A percentile compares a stretch with the other conserved stretches of the same genome.
Evolutionary conservation across 2,888 invertebrate genomes (phyloP).

Genomic region (Andricus curvator): DNA sequence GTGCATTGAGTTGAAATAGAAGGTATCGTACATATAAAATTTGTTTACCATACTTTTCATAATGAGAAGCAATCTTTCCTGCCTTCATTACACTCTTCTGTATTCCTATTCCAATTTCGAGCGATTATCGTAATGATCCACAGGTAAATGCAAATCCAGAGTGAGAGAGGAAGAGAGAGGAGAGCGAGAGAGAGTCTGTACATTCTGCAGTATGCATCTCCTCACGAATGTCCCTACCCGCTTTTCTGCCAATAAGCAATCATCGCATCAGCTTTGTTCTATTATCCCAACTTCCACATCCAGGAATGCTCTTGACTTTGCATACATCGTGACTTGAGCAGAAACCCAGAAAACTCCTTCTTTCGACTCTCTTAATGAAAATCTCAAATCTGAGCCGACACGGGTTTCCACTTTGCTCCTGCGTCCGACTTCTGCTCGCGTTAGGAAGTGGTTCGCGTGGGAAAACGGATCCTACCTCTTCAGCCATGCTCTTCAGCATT

Average conservation of each 20-base stretch:
- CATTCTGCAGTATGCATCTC: not conserved
- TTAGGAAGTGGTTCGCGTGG: slow-evolving; percentile 55
- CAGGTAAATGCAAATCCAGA: slow-evolving; percentile 6
- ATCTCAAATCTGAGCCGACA: slow-evolving; percentile 53
- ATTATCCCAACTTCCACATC: slow-evolving; percentile 22
- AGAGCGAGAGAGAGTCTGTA: not conserved
- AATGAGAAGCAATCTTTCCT: not conserved
- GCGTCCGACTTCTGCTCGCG: slow-evolving; percentile 56
- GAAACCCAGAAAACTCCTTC: not conserved
- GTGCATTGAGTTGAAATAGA: too few species aligned
- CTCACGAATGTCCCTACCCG: not conserved
- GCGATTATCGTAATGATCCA: slow-evolving; percentile 24
- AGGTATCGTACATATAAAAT: not conserved
- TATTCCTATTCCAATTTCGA: not conserved
- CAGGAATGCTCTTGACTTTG: not conserved
- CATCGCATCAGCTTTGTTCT: slow-evolving; percentile 27
- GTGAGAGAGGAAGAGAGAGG: not conserved
- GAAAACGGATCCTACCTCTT: slow-evolving; percentile 52
- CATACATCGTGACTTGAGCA: not conserved
- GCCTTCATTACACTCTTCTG: not conserved
- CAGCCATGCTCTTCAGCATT: slow-evolving; percentile 19
- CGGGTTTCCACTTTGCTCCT: slow-evolving; percentile 62
- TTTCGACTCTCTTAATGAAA: slow-evolving; percentile 44
- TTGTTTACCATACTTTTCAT: not conserved
- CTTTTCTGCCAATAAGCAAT: slow-evolving; percentile 26